These are phyloP conservation scores for Electrophaes corylata DNA, from an alignment of 2,888 invertebrate species.

Conservation along the genomic window DNA sequence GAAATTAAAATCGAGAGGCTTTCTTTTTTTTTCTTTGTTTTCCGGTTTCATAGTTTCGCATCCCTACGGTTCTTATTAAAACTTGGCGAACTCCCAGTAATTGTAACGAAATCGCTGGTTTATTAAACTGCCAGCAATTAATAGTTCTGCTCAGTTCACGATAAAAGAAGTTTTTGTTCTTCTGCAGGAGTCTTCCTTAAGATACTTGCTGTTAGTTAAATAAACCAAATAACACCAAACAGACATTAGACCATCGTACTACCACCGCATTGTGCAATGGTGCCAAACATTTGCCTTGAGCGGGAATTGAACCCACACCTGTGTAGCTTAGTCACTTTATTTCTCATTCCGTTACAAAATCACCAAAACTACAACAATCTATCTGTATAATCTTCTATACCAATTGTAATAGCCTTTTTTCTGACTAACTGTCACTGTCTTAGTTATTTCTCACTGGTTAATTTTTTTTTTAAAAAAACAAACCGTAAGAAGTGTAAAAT, in stretches of 20 bases:
- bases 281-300: neutral
- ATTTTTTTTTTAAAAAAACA: too few species aligned
- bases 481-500: too few species aligned
- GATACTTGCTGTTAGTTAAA: neutral
- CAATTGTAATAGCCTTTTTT: too few species aligned
- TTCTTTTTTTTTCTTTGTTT: too few species aligned
- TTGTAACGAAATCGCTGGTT: constrained; percentile 21
- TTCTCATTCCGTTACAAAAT: too few species aligned
- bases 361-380: too few species aligned
- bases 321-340: too few species aligned
- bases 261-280: neutral
- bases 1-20: too few species aligned
- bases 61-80: constrained; percentile 25
- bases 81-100: constrained; percentile 21
- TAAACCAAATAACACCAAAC: neutral
- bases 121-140: constrained; percentile 28
- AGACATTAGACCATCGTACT: too few species aligned
- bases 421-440: too few species aligned
- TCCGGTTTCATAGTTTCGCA: neutral
- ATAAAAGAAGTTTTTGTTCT: constrained; percentile 2
- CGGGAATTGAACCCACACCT: neutral
- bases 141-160: constrained; percentile 25
- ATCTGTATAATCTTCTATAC: too few species aligned
- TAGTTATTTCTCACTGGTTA: too few species aligned
- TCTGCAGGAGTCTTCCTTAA: neutral